Evolutionary conservation across 2,113 vertebrate species (phyloP).

Genomic region (Pungitius pungitius): DNA sequence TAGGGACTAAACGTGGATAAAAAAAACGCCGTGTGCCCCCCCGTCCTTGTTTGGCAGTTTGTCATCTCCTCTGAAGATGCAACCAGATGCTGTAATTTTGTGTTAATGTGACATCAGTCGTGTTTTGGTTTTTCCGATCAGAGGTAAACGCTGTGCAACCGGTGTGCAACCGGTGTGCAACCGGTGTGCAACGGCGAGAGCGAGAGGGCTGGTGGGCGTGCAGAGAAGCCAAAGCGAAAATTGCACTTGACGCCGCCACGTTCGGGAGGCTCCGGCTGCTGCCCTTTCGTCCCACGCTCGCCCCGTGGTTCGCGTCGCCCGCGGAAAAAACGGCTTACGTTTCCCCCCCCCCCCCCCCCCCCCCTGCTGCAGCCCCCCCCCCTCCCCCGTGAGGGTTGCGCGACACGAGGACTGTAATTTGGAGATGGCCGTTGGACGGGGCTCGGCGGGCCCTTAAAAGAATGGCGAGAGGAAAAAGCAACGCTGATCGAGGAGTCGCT

Average conservation of each 20-base stretch:
- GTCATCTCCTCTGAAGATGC: conserved; percentile 35
- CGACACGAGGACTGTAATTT: conserved; percentile 46
- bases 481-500: neutral
- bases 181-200: neutral
- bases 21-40: conserved; percentile 30
- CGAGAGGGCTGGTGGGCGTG: neutral
- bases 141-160: conserved; percentile 9
- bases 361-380: too few relatives aligned
- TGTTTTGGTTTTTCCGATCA: conserved; percentile 29
- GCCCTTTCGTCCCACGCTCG: neutral
- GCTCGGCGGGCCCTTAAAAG: conserved; percentile 25
- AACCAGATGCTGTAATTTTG: conserved; percentile 28
- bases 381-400: conserved; percentile 18
- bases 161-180: neutral
- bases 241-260: neutral
- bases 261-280: neutral
- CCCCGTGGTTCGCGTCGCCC: conserved; percentile 6
- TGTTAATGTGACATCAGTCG: conserved; percentile 10
- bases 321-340: neutral
- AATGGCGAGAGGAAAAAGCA: neutral
- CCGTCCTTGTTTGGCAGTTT: conserved; percentile 48
- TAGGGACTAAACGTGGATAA: conserved; percentile 38
- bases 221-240: neutral
- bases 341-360: too few relatives aligned
- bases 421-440: conserved; percentile 31